Conservation (phyloP, 2,113 vertebrate genomes). For the Synodontis membranacea region DNA sequence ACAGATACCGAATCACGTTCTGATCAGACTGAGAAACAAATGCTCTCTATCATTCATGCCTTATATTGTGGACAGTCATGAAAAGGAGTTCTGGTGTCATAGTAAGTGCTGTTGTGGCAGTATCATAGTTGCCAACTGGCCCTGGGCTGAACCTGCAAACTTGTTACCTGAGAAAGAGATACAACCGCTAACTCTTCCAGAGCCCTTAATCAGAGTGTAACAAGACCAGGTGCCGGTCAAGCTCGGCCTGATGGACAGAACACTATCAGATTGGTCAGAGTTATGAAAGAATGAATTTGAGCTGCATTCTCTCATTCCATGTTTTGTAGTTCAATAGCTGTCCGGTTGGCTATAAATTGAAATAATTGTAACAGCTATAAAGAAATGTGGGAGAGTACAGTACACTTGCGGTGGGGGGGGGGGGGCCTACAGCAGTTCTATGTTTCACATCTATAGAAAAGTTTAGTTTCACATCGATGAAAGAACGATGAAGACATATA, state of each 20-base stretch:
- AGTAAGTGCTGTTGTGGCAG: neutral
- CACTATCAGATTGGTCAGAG: neutral
- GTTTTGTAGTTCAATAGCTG: neutral
- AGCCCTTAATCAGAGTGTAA: constrained; percentile 19
- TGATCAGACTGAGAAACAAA: neutral
- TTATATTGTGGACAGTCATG: neutral
- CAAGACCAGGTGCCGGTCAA: constrained; percentile 17
- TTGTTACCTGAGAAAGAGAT: constrained; percentile 14
- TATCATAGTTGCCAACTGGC: constrained; percentile 1
- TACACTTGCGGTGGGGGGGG: too few relatives aligned
- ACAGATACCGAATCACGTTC: constrained; percentile 23
- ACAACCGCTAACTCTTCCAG: neutral
- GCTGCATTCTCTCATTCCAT: neutral
- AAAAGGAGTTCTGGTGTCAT: neutral
- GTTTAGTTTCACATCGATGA: neutral
- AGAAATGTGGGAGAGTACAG: neutral
- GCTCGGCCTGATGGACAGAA: neutral
- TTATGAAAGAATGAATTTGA: neutral
- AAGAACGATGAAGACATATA: neutral
- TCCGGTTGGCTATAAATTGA: neutral
- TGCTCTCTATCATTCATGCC: neutral
- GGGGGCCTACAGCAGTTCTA: neutral
- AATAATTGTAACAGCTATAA: neutral
- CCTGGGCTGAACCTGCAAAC: neutral
- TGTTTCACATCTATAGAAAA: neutral